A percentile compares a stretch with the other conserved stretches of the same genome.
Conservation (phyloP, 2,113 vertebrate genomes). For the Macquaria ambigua region DNA sequence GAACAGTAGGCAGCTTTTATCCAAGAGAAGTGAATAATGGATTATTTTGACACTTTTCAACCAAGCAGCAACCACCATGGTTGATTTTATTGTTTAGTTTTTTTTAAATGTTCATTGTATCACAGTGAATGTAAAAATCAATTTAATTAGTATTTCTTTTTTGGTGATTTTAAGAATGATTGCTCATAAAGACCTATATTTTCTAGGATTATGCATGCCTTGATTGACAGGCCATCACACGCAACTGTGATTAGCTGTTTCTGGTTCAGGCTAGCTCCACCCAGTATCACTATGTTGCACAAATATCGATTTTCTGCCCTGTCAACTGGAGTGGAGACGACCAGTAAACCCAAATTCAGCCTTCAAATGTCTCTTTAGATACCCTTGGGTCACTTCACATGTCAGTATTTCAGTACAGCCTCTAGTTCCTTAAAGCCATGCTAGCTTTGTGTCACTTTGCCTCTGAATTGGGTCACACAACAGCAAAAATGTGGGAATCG, state of each 20-base stretch:
- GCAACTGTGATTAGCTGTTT: neutral
- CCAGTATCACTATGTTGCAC: neutral
- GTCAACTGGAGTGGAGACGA: neutral
- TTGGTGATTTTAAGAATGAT: neutral
- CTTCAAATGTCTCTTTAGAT: neutral
- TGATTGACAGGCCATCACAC: neutral
- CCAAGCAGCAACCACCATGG: neutral
- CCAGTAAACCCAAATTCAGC: neutral
- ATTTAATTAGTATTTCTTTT: neutral
- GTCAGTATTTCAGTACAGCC: neutral
- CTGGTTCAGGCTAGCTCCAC: neutral
- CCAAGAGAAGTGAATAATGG: neutral
- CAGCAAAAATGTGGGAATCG: neutral
- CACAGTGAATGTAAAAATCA: too few species aligned
- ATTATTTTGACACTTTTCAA: neutral
- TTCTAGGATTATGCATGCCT: neutral
- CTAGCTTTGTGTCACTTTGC: neutral
- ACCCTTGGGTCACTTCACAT: neutral
- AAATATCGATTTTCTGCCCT: neutral
- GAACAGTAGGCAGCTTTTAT: neutral
- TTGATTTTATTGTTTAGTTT: neutral
- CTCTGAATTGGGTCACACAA: conserved; percentile 13
- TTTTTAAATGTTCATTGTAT: neutral
- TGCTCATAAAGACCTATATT: neutral
- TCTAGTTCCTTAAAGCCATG: neutral